Evolutionary conservation across 23 tunicate genomes (phyloP).

Genomic region (Halocynthia aurantium): DNA sequence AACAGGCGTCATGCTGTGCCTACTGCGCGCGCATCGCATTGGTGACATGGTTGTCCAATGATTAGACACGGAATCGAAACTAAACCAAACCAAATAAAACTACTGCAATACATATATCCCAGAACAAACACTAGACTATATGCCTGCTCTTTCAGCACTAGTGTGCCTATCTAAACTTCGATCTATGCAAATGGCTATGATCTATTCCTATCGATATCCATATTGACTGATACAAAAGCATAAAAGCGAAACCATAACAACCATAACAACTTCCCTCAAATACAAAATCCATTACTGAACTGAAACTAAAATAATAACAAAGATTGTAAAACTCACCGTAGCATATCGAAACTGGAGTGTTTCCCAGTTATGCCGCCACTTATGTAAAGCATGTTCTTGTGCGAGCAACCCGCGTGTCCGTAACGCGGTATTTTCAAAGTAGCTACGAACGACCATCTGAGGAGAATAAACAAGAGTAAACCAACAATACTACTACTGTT

Average conservation of each 20-base stretch:
- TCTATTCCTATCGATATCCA: no score
- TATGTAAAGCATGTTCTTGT: conserved; percentile 36
- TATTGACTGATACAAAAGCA: no score
- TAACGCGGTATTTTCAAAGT: conserved; percentile 35
- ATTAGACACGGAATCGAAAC: conserved; percentile 27
- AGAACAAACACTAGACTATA: no score
- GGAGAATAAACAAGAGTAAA: background rate
- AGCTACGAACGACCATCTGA: conserved; percentile 49
- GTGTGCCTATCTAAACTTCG: no score
- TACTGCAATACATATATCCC: background rate
- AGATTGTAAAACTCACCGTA: conserved; percentile 22
- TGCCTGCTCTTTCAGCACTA: no score
- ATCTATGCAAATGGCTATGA: no score
- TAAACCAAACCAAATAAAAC: background rate
- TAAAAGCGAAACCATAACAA: no score
- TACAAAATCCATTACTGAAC: no score
- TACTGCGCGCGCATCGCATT: conserved; percentile 43
- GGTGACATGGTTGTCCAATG: conserved; percentile 39
- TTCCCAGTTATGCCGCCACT: conserved; percentile 55
- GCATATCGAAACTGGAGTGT: conserved; percentile 26
- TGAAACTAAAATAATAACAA: no score
- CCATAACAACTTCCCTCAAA: no score
- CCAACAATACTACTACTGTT: no score
- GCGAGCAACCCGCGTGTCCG: conserved; percentile 44
- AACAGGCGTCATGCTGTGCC: conserved; percentile 52